Percentiles rank a stretch among this genome's conserved stretches.
phyloP scores from a whole-genome alignment of 2,888 invertebrate species.

The Sipha maydis region DNA sequence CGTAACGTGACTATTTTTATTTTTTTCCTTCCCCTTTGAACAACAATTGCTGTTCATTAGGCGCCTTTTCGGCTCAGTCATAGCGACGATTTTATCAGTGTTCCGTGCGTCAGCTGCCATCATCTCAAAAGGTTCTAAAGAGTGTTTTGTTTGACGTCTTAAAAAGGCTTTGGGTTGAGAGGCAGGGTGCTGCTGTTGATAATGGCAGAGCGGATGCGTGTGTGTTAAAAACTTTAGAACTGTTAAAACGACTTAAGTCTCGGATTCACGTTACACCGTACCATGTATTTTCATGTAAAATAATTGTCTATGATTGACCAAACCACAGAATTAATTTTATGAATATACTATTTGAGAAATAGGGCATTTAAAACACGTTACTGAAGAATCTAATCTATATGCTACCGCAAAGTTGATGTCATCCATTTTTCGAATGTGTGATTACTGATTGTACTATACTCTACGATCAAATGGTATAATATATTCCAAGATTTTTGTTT shows the following conservation, averaged over 20 bases:
- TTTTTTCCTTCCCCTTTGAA: neutral
- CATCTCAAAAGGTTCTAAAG: neutral
- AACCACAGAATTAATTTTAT: no score
- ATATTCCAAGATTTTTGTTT: no score
- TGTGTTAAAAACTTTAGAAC: constrained; percentile 3
- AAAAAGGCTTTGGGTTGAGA: neutral
- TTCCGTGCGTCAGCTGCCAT: neutral
- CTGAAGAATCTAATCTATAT: no score
- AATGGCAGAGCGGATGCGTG: neutral
- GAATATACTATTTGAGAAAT: no score
- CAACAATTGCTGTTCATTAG: constrained; percentile 37
- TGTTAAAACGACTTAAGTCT: neutral
- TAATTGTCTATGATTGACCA: no score
- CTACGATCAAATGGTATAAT: no score
- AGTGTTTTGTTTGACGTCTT: constrained; percentile 42
- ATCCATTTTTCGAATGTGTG: no score
- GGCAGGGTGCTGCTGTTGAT: no score
- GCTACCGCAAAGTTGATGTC: no score
- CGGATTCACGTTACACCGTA: neutral
- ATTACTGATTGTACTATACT: no score
- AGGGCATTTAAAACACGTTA: no score
- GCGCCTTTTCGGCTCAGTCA: neutral
- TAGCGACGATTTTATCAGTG: neutral
- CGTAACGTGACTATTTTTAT: neutral
- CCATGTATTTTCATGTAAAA: no score